Evolutionary conservation across 53 echinoderm and acorn worm species (phyloP), one percentile per base, ranked within the genome.

Genomic region (Crossaster papposus): DNA sequence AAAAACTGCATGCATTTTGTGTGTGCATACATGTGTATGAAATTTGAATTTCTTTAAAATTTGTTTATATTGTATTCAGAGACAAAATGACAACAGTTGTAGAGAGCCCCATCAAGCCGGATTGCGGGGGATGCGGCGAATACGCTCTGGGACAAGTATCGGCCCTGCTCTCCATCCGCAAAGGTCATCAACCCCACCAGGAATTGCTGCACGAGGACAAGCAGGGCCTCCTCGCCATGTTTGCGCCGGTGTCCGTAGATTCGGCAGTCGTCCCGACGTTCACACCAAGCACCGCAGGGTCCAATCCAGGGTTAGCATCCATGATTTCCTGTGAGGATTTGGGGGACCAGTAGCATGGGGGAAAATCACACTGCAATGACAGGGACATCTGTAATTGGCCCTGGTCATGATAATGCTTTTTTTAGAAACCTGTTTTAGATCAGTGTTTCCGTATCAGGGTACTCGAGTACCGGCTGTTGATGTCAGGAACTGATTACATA

Each of bases 161-260:
- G 7, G 58, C 54, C 31, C 7, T 58, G 20, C 31, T 80, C 32
- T 78, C 50, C 4, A 51, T 13, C 12, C 44, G 24, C 15, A 78
- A 78, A 78, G 50, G 38, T 10, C 75, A 34, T 32, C 32, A 23
- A 9, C 24, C 58, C 54, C 0, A 3, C 54, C 54, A 30, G 3
- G 20, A 1, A 80, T 23, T 7, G 18, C 11, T 7, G 5, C 79
- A 51, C 22, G 30, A 79, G 24, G 22, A 22, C 6, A 62, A 77
- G 55, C 20, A 14, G 23, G 52, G 26, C 30, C 62, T 87, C 4
- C 36, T 72, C 23, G 54, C 87, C 33, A 87, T 87, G 87, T 87
- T 87, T 76, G 87, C 26, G 33, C 36, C 84, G 6, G 50, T 81
- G 62, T 38, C 83, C 17, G 54, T 77, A 35, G 77, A 35, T 24